These are phyloP conservation scores for Thaumetopoea pityocampa DNA, from an alignment of 1,140 invertebrate genomes.

Conservation along the genomic window DNA sequence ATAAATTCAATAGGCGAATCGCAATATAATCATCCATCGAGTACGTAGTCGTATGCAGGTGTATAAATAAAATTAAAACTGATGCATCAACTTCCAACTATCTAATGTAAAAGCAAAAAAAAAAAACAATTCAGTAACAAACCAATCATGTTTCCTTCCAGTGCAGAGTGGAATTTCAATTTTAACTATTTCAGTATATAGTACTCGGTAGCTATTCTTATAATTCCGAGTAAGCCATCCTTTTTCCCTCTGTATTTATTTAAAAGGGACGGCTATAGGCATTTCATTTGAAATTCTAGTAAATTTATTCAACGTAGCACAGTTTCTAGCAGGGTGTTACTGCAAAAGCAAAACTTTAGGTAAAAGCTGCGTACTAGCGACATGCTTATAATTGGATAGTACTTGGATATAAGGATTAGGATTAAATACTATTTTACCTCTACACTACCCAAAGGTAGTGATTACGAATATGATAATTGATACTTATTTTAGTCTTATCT, in stretches of 20 bases:
- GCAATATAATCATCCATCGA: too few relatives aligned
- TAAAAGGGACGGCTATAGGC: constrained; percentile 4
- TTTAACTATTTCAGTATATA: constrained; percentile 19
- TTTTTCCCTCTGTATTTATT: constrained; percentile 1
- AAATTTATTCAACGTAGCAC: constrained; percentile 13
- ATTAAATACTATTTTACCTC: constrained; percentile 29
- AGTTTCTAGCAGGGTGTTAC: constrained; percentile 12
- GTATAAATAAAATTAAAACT: too few relatives aligned
- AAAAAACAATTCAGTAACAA: constrained; percentile 18
- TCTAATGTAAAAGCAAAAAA: not conserved
- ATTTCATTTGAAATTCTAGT: constrained; percentile 16
- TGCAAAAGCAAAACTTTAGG: constrained; percentile 27
- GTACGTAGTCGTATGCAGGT: too few relatives aligned
- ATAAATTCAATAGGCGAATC: too few relatives aligned
- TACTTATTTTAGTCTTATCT: not conserved
- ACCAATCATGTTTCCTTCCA: constrained; percentile 13
- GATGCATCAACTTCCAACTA: too few relatives aligned
- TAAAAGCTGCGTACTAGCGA: constrained; percentile 22
- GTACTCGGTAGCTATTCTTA: constrained; percentile 8
- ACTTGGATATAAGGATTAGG: constrained; percentile 18
- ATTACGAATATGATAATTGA: too few relatives aligned
- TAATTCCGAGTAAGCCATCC: constrained; percentile 2
- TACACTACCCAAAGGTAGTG: too few relatives aligned
- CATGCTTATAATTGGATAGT: constrained; percentile 26
- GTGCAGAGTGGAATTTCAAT: constrained; percentile 19